A percentile compares a stretch with the other conserved stretches of the same genome.
Conservation (phyloP, 2,113 vertebrate genomes). For the Halichoeres trimaculatus region DNA sequence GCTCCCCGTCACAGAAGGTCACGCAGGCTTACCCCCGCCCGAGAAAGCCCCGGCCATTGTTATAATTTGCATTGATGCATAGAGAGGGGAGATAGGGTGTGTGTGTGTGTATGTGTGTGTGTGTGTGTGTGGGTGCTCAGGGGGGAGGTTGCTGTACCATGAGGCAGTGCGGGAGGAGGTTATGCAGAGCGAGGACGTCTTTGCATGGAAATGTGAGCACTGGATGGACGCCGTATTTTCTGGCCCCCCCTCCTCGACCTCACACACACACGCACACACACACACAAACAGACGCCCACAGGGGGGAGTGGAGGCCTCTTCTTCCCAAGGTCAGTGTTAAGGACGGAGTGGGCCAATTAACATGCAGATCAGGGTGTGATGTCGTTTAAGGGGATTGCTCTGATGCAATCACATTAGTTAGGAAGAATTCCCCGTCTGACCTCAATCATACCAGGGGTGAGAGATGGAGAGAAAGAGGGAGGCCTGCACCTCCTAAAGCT, state of each 20-base stretch:
- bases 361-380: conserved; percentile 92
- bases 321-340: conserved; percentile 89
- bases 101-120: conserved; percentile 23
- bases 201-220: conserved; percentile 79
- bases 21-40: conserved; percentile 82
- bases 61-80: conserved; percentile 87
- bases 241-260: background rate
- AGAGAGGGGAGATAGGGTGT: conserved; percentile 71
- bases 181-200: conserved; percentile 73
- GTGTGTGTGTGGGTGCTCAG: conserved; percentile 6
- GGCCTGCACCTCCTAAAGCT: background rate
- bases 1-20: conserved; percentile 82
- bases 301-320: conserved; percentile 85
- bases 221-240: conserved; percentile 84
- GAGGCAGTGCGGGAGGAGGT: conserved; percentile 64
- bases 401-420: conserved; percentile 96
- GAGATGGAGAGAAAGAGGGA: conserved; percentile 15
- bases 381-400: conserved; percentile 96
- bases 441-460: conserved; percentile 88
- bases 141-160: conserved; percentile 39
- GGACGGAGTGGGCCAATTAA: conserved; percentile 90
- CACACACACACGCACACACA: background rate
- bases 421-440: conserved; percentile 90
- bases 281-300: conserved; percentile 26
- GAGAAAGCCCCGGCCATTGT: conserved; percentile 82